Evolutionary conservation across 2,797 vertebrate species (phyloP).

Genomic region (Muscicapa striata): DNA sequence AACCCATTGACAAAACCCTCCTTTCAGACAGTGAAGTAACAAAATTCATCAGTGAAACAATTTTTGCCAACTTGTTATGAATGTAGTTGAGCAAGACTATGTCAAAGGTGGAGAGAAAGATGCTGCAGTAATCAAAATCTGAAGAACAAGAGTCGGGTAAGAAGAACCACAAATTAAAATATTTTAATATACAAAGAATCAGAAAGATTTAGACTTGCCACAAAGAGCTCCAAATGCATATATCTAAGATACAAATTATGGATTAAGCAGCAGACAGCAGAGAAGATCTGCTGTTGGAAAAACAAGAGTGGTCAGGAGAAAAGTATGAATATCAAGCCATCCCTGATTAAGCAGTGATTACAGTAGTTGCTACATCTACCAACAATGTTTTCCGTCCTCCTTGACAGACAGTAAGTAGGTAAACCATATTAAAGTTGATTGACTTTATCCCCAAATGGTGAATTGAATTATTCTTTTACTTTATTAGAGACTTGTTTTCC

Average conservation of each 20-base stretch:
- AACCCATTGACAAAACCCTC: not conserved
- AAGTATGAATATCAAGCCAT: not conserved
- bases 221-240: not conserved
- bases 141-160: not conserved
- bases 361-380: not conserved
- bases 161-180: not conserved
- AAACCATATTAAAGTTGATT: not conserved
- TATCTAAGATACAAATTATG: not conserved
- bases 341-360: not conserved
- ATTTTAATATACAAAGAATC: not conserved
- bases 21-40: not conserved
- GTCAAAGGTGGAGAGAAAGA: slow-evolving; percentile 42
- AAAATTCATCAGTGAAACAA: not conserved
- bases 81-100: slow-evolving; percentile 23
- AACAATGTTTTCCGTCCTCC: not conserved
- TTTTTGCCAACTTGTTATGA: slow-evolving; percentile 8
- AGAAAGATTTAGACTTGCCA: not conserved
- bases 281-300: not conserved
- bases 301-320: not conserved
- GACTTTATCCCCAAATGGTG: not conserved
- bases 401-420: not conserved
- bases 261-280: not conserved
- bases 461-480: not conserved
- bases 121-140: slow-evolving; percentile 18
- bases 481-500: not conserved